Conservation (phyloP, 2,797 vertebrate genomes). For the Alfaro cultratus region DNA sequence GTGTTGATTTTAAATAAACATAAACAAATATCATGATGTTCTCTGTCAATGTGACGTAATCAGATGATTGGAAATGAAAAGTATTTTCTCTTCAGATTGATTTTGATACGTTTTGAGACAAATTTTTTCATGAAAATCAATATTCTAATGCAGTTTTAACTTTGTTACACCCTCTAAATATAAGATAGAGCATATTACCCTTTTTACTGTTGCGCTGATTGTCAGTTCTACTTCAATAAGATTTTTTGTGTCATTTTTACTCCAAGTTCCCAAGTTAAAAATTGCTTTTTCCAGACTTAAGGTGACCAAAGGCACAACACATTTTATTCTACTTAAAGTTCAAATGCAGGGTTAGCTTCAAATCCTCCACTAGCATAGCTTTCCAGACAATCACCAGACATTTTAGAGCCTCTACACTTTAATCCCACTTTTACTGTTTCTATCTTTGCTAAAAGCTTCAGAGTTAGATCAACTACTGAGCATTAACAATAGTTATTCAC, state of each 20-base stretch:
- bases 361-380: background rate
- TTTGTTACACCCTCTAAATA: background rate
- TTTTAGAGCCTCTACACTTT: constrained; percentile 2
- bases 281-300: background rate
- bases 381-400: background rate
- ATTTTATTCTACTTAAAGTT: background rate
- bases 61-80: background rate
- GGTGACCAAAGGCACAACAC: background rate
- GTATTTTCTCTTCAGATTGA: background rate
- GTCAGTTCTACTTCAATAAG: background rate
- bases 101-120: background rate
- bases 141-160: background rate
- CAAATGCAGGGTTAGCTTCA: background rate
- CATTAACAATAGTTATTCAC: constrained; percentile 25
- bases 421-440: constrained; percentile 11
- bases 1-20: background rate
- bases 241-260: background rate
- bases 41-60: background rate
- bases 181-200: background rate
- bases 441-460: background rate
- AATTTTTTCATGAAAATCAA: background rate
- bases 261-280: background rate
- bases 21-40: background rate
- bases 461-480: constrained; percentile 10
- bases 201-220: background rate